Evolutionary conservation across 53 echinoderm and acorn worm genomes (phyloP), one percentile per base, ranked within the genome.

Genomic region (Paracentrotus lividus): DNA sequence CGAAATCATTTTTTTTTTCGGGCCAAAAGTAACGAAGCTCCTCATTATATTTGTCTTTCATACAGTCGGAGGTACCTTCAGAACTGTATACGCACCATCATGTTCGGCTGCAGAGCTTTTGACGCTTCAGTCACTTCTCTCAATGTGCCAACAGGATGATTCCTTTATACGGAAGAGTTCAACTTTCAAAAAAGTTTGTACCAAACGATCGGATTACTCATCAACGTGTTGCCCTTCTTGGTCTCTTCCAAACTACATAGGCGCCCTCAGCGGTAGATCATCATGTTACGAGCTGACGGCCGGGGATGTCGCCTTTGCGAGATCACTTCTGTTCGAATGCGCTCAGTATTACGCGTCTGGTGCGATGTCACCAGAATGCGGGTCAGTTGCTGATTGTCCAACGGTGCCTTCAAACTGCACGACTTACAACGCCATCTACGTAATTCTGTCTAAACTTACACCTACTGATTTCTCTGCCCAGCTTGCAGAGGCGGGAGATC

Each of bases 271-370:
- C 47, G 81, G 81, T 9, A 81, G 81, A n/a, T 81, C 81, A 1
- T 81, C 96, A 2, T 97, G 97, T 66, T 36, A 49, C 23, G 93
- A 94, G 20, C 92, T 97, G 8, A 86, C 68, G 20, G 86, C 95
- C 21, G 43, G 31, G 16, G 96, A 97, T 59, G 95, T 95, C 4
- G 77, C 88, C 15, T 66, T 53, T 27, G 94, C 88, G 10, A 77
- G 40, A 36, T 20, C 15, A 23, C 55, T 97, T 13, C 78, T 97
- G 42, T 9, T 60, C 18, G 61, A 84, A 27, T 97, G 97, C 47
- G 76, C 92, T 9, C 58, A 36, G 43, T 86, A 75, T 86, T 97
- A 94, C 87, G 64, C 40, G 1, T 47, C 77, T 24, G 93, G 88
- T 23, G 38, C 31, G 8, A 40, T 93, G 15, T 13, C 20, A 5